Percentiles rank a stretch among this genome's conserved stretches.
phyloP scores from a whole-genome alignment of 2,888 invertebrate genomes.

The Tinea semifulvella region DNA sequence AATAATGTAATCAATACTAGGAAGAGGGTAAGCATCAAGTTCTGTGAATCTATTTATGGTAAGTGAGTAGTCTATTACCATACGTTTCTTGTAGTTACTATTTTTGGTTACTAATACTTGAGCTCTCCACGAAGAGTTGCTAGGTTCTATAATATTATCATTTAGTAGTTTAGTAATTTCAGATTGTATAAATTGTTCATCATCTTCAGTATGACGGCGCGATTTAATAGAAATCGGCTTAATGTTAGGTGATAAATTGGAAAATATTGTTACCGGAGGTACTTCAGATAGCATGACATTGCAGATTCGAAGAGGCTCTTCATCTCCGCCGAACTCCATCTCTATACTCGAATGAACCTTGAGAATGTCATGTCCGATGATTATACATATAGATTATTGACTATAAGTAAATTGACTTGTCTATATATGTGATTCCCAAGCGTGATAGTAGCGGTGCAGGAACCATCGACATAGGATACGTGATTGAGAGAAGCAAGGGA shows the following conservation, averaged over 20 bases:
- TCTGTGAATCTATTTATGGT: slow-evolving; percentile 6
- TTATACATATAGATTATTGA: too few species aligned
- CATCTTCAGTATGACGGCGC: background rate
- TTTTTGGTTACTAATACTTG: background rate
- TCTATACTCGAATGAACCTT: too few species aligned
- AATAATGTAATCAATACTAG: background rate
- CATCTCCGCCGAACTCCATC: too few species aligned
- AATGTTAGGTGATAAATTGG: background rate
- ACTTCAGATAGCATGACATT: too few species aligned
- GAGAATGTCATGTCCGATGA: too few species aligned
- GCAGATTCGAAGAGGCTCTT: too few species aligned
- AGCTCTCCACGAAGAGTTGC: slow-evolving; percentile 9
- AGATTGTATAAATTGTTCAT: background rate
- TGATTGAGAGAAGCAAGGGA: too few species aligned
- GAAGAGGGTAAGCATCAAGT: slow-evolving; percentile 8
- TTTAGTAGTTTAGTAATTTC: slow-evolving; percentile 1
- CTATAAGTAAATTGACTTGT: too few species aligned
- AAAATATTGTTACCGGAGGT: slow-evolving; percentile 1
- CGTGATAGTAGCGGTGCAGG: too few species aligned
- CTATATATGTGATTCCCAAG: too few species aligned
- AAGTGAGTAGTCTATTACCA: slow-evolving; percentile 4
- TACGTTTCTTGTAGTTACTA: background rate
- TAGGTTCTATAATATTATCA: slow-evolving; percentile 2
- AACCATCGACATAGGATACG: too few species aligned
- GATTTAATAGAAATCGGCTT: slow-evolving; percentile 3